These are phyloP conservation scores for Simalia tracyae DNA, from an alignment of 2,797 vertebrate genomes.

Conservation along the genomic window DNA sequence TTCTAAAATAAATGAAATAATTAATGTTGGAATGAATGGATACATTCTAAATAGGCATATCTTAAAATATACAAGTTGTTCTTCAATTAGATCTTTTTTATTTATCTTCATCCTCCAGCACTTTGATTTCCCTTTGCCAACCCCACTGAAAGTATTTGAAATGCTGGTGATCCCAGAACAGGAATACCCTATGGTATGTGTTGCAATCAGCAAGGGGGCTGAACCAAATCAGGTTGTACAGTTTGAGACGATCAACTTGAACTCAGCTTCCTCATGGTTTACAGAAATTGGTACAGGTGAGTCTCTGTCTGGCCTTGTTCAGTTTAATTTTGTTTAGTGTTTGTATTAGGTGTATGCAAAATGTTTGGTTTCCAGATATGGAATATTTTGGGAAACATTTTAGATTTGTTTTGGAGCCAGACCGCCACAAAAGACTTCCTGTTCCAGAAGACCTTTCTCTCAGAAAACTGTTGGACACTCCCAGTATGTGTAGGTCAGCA, in stretches of 20 bases:
- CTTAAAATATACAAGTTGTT: background rate
- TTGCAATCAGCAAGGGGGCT: conserved; percentile 87
- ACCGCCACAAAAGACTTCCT: background rate
- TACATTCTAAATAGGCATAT: background rate
- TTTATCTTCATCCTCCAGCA: conserved; percentile 76
- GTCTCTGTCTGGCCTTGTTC: conserved; percentile 20
- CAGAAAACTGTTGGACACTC: background rate
- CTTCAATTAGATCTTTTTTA: background rate
- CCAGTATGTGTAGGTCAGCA: background rate
- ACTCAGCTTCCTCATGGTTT: conserved; percentile 99
- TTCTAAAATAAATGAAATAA: background rate
- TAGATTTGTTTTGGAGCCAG: background rate
- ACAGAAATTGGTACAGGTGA: conserved; percentile 91
- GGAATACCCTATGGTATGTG: conserved; percentile 96
- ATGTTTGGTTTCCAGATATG: background rate
- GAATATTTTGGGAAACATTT: background rate
- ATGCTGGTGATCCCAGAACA: conserved; percentile 98
- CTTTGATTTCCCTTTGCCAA: conserved; percentile 97
- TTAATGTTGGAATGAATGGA: background rate
- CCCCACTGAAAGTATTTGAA: conserved; percentile 94
- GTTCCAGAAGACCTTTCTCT: background rate
- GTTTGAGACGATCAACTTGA: conserved; percentile 98
- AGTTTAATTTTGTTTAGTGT: background rate
- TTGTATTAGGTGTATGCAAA: background rate
- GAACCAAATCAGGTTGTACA: conserved; percentile 90